Percentiles rank a stretch among this genome's conserved stretches.
Conservation (phyloP, 2,113 vertebrate genomes). For the Phrynocephalus versicolor region DNA sequence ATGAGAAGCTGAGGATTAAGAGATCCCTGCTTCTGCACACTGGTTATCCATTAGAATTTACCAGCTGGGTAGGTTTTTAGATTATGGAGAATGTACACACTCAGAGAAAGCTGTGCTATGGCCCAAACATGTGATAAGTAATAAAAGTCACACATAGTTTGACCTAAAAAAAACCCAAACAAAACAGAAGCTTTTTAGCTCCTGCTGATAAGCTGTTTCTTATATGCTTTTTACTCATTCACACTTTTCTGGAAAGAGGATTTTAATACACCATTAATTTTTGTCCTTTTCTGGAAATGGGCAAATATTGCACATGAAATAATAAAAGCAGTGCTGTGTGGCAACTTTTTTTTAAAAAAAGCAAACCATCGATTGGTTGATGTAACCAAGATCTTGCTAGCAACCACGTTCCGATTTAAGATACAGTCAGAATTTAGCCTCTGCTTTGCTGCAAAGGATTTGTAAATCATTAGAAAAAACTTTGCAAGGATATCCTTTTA, state of each 20-base stretch:
- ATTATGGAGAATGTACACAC: not conserved
- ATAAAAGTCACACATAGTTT: not conserved
- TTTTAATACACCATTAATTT: slow-evolving; percentile 47
- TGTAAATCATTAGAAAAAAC: slow-evolving; percentile 2
- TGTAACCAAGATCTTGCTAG: slow-evolving; percentile 28
- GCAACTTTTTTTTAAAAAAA: not conserved
- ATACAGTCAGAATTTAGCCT: slow-evolving; percentile 47
- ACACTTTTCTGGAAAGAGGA: not conserved
- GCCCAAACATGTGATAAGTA: not conserved
- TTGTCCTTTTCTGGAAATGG: slow-evolving; percentile 40
- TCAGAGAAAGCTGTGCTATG: not conserved
- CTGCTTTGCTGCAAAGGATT: slow-evolving; percentile 15
- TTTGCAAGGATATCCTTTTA: not conserved
- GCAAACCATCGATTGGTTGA: slow-evolving; percentile 19
- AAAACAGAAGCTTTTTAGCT: not conserved
- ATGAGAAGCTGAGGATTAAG: not conserved
- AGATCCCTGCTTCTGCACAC: not conserved
- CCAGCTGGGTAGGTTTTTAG: not conserved
- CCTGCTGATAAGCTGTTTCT: slow-evolving; percentile 15
- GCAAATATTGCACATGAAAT: slow-evolving; percentile 5
- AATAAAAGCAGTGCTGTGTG: slow-evolving; percentile 40
- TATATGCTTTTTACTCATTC: slow-evolving; percentile 17
- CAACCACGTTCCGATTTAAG: slow-evolving; percentile 20
- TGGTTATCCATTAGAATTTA: not conserved
- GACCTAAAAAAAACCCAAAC: not conserved